Evolutionary conservation across 2,888 invertebrate genomes (phyloP), one percentile per base, ranked within the genome.

Genomic region (Rhamnusium bicolor): DNA sequence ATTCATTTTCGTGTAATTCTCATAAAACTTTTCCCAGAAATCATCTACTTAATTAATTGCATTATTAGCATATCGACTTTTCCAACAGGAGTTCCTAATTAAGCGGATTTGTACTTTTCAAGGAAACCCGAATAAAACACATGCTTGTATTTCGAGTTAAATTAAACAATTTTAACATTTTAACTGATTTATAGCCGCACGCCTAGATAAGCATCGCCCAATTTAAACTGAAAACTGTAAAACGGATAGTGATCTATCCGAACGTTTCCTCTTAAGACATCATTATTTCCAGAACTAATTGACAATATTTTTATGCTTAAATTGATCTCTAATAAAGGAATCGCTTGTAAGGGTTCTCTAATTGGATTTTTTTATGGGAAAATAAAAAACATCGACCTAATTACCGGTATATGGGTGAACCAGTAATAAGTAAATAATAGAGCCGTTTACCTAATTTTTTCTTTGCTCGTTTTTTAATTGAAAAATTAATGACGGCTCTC

Each of bases 301-400:
- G 24, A 56, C 29, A 56, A 27, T n/a, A 56, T 16, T 29, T 56
- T 27, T 29, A 16, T 56, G 24, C 56, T 14, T 56, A 56, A 56
- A 56, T 56, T 56, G 56, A 1, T 27, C 3, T 29, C 29, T 56
- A 56, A 56, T 56, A 27, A 56, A 14, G 24, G 56, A 16, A 12
- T n/a, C n/a, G 8, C 10, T 27, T 16, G 16, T 10, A 27, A 56
- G 27, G 24, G 29, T 16, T 1, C 56, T 29, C n/a, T 56, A 56
- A 56, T 56, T 56, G 27, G 27, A 29, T 5, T 56, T 14, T 29
- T 56, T 56, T 56, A 56, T 56, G 56, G 56, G 56, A 21, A 24
- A 27, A 56, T 53, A 21, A n/a, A 53, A 12, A 53, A 21, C 40
- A n/a, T 40, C 40, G 40, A 40, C 40, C 40, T 40, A 40, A 40